A percentile compares a stretch with the other conserved stretches of the same genome.
These are phyloP conservation scores for Hofmannophila pseudospretella DNA, from an alignment of 2,888 invertebrate genomes.

Conservation along the genomic window DNA sequence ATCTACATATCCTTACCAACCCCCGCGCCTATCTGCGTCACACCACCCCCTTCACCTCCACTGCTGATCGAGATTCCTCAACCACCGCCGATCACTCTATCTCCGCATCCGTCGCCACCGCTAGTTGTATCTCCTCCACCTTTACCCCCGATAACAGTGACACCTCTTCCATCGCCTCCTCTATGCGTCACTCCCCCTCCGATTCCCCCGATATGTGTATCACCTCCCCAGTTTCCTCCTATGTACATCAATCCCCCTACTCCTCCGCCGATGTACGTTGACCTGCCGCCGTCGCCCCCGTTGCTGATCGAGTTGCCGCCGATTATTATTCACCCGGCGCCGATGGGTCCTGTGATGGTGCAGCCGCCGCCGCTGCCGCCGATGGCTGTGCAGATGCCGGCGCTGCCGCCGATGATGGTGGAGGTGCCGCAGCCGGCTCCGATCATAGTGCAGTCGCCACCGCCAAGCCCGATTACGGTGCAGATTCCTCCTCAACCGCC, in stretches of 20 bases:
- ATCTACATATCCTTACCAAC: constrained; percentile 52
- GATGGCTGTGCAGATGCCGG: constrained; percentile 57
- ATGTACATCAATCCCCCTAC: constrained; percentile 49
- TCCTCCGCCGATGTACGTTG: constrained; percentile 41
- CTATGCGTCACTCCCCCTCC: constrained; percentile 53
- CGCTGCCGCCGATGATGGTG: constrained; percentile 55
- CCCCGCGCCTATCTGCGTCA: constrained; percentile 42
- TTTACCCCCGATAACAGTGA: constrained; percentile 46
- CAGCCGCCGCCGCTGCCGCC: constrained; percentile 61
- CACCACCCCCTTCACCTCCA: constrained; percentile 43
- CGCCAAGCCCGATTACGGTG: constrained; percentile 47
- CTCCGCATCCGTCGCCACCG: constrained; percentile 44
- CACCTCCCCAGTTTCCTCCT: constrained; percentile 46
- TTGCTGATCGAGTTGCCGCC: constrained; percentile 39
- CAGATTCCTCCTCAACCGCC: constrained; percentile 58
- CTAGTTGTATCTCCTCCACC: constrained; percentile 34
- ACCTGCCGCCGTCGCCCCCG: constrained; percentile 43
- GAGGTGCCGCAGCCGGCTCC: constrained; percentile 53
- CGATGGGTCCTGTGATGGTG: constrained; percentile 51
- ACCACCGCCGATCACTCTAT: constrained; percentile 46
- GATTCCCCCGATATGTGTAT: constrained; percentile 45
- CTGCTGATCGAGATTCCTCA: constrained; percentile 43
- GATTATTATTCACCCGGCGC: constrained; percentile 55
- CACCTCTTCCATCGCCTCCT: constrained; percentile 38
- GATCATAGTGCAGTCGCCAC: constrained; percentile 51